Conservation (phyloP, 92 coral and sea anemone species). For the Phenganax subtilis region DNA sequence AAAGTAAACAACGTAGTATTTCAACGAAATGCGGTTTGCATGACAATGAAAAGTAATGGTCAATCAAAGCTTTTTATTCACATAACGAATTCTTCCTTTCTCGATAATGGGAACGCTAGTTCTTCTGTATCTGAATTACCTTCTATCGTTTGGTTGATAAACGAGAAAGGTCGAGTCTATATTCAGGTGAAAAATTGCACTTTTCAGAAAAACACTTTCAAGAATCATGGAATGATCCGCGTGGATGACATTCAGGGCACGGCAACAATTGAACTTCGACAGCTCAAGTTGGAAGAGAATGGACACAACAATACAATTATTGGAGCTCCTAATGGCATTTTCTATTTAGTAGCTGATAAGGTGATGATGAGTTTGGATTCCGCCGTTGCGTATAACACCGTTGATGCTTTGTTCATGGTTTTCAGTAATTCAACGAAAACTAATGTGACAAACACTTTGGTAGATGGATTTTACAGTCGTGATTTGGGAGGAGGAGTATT, state of each 20-base stretch:
- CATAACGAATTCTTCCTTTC: slow-evolving; percentile 38
- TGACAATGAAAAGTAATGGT: neutral
- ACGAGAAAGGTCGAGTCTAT: neutral
- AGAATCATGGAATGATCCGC: slow-evolving; percentile 20
- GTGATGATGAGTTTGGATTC: neutral
- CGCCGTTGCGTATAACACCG: neutral
- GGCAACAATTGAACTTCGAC: slow-evolving; percentile 5
- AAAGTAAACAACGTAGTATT: slow-evolving; percentile 21
- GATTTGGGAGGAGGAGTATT: slow-evolving; percentile 21
- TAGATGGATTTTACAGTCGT: slow-evolving; percentile 6
- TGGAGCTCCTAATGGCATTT: slow-evolving; percentile 14
- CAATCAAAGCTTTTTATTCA: neutral
- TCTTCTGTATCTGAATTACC: neutral
- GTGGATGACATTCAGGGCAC: slow-evolving; percentile 18
- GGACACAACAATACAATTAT: neutral
- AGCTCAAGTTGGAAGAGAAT: slow-evolving; percentile 13
- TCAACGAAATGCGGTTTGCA: slow-evolving; percentile 33
- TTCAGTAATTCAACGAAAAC: neutral
- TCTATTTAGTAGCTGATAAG: neutral
- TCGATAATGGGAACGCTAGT: slow-evolving; percentile 7
- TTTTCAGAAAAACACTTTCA: slow-evolving; percentile 15
- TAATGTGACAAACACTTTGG: neutral
- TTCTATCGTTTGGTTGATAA: slow-evolving; percentile 7
- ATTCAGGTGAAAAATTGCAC: slow-evolving; percentile 29
- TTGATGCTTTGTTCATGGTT: neutral